Conservation (phyloP, 2,797 vertebrate species). For the Alosa sapidissima region DNA sequence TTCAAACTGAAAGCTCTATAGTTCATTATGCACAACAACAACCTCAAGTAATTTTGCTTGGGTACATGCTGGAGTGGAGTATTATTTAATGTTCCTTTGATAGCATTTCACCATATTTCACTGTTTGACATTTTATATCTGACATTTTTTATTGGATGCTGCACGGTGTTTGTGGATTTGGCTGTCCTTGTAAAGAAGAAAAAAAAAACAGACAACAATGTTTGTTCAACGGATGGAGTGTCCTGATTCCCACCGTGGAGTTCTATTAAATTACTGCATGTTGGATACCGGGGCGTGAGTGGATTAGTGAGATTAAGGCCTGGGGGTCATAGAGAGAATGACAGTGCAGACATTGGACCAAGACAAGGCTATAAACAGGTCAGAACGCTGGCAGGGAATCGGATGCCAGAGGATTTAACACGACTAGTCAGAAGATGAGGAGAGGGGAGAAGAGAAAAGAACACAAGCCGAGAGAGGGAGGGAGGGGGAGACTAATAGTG, state of each 20-base stretch:
- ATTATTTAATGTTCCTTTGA: neutral
- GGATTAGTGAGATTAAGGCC: constrained; percentile 46
- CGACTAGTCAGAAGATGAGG: constrained; percentile 6
- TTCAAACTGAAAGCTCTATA: neutral
- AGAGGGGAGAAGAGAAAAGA: neutral
- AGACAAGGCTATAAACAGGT: constrained; percentile 36
- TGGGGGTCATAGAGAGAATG: constrained; percentile 32
- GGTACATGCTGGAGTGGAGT: neutral
- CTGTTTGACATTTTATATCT: constrained; percentile 6
- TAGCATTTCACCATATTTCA: neutral
- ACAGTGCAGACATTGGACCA: constrained; percentile 37
- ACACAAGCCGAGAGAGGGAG: neutral
- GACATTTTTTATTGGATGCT: neutral
- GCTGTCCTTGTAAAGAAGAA: neutral
- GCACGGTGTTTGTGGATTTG: neutral
- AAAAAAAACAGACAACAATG: neutral
- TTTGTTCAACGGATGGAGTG: constrained; percentile 19
- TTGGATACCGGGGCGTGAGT: constrained; percentile 32
- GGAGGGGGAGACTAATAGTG: neutral
- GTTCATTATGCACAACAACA: neutral
- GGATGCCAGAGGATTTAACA: constrained; percentile 18
- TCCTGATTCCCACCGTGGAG: constrained; percentile 23
- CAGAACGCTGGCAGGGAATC: constrained; percentile 23
- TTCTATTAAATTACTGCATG: constrained; percentile 33
- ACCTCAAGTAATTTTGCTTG: neutral